These are phyloP conservation scores for Lasioglossum calceatum DNA, from an alignment of 2,888 invertebrate genomes.

Conservation along the genomic window DNA sequence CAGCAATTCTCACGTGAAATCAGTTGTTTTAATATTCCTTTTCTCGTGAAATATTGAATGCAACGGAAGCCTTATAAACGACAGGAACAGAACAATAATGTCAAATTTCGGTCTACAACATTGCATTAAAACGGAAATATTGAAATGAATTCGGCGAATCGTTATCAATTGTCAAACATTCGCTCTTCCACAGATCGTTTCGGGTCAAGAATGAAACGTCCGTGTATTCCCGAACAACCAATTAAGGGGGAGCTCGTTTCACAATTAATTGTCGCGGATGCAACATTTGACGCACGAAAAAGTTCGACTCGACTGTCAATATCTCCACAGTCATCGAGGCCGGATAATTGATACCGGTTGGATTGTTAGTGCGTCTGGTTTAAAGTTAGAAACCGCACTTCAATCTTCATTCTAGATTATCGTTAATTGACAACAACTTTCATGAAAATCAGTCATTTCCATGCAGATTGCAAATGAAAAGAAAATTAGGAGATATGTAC, in stretches of 20 bases:
- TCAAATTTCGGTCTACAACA: neutral
- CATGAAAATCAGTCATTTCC: neutral
- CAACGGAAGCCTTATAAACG: neutral
- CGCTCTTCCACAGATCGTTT: neutral
- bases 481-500: neutral
- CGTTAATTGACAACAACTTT: neutral
- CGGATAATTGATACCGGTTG: neutral
- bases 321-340: neutral
- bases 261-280: conserved; percentile 54
- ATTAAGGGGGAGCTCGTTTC: conserved; percentile 46
- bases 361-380: neutral
- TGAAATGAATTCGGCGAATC: conserved; percentile 6
- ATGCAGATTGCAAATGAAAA: neutral
- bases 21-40: neutral
- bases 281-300: conserved; percentile 39
- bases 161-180: neutral
- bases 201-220: conserved; percentile 16
- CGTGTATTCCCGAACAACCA: conserved; percentile 30
- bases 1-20: neutral
- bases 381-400: neutral
- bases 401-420: neutral
- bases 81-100: neutral
- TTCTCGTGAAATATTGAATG: neutral
- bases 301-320: neutral
- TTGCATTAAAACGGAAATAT: neutral